phyloP scores from a whole-genome alignment of 2,888 invertebrate species.

The Selenia dentaria region DNA sequence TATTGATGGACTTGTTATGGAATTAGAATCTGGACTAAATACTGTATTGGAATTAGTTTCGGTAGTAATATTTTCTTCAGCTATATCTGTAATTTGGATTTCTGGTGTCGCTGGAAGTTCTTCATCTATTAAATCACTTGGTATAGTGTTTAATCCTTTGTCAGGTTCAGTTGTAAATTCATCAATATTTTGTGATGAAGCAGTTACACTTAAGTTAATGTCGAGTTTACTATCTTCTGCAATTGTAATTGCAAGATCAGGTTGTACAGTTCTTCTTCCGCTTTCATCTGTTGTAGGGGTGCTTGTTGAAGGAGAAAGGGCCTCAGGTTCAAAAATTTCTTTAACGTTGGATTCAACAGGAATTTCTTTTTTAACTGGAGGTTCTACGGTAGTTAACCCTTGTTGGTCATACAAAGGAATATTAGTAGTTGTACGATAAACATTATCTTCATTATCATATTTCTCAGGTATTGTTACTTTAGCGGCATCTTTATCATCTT shows the following conservation, averaged over 20 bases:
- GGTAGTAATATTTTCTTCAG: conserved; percentile 32
- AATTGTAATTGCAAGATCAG: background rate
- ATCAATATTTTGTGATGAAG: conserved; percentile 9
- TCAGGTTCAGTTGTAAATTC: conserved; percentile 43
- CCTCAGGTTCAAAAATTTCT: conserved; percentile 12
- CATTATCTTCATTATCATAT: conserved; percentile 4
- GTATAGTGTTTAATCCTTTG: conserved; percentile 59
- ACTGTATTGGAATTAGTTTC: conserved; percentile 22
- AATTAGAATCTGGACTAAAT: conserved; percentile 9
- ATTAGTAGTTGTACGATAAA: conserved; percentile 6
- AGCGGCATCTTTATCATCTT: conserved; percentile 6
- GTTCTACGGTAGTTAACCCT: conserved; percentile 7
- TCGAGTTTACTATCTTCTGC: background rate
- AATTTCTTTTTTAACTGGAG: conserved; percentile 2
- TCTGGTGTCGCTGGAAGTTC: conserved; percentile 35
- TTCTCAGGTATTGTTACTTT: conserved; percentile 2
- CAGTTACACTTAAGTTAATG: conserved; percentile 30
- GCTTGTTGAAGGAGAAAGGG: conserved; percentile 5
- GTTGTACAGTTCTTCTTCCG: conserved; percentile 37
- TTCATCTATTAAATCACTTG: conserved; percentile 46
- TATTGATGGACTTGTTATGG: conserved; percentile 21
- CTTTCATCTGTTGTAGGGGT: conserved; percentile 24
- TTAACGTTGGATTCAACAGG: background rate
- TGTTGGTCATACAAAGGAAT: conserved; percentile 12
- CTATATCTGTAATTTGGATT: conserved; percentile 27